phyloP scores from a whole-genome alignment of 1,140 invertebrate genomes.

The Thaumatotibia leucotreta region DNA sequence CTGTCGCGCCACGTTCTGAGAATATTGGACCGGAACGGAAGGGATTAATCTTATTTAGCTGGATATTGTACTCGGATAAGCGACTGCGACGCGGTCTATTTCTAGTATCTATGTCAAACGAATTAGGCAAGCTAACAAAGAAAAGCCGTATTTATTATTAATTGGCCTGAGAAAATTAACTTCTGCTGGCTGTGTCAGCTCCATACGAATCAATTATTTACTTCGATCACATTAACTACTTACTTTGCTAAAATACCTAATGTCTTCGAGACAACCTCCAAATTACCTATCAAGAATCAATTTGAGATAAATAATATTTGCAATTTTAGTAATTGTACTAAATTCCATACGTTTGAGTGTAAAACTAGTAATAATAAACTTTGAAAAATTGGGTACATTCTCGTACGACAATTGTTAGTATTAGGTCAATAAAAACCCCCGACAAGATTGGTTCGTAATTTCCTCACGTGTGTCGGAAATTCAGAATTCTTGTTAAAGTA shows the following conservation, averaged over 20 bases:
- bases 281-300: too few species aligned
- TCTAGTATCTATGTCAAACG: conserved; percentile 1
- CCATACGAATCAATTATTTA: too few species aligned
- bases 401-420: neutral
- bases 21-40: neutral
- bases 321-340: too few species aligned
- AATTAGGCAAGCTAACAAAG: neutral
- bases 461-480: neutral
- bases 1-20: neutral
- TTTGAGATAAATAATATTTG: too few species aligned
- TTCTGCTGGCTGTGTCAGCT: too few species aligned
- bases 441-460: neutral
- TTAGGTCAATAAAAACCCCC: neutral
- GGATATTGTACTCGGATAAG: neutral
- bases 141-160: neutral
- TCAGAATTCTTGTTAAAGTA: conserved; percentile 3
- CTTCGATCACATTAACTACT: too few species aligned
- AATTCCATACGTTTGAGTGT: too few species aligned
- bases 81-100: neutral
- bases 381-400: too few species aligned
- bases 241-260: too few species aligned
- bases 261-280: too few species aligned
- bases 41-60: conserved; percentile 1
- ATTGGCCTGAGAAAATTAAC: neutral
- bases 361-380: too few species aligned